Evolutionary conservation across 2,113 vertebrate species (phyloP), one percentile per base, ranked within the genome.

Genomic region (Syngnathoides biaculeatus): DNA sequence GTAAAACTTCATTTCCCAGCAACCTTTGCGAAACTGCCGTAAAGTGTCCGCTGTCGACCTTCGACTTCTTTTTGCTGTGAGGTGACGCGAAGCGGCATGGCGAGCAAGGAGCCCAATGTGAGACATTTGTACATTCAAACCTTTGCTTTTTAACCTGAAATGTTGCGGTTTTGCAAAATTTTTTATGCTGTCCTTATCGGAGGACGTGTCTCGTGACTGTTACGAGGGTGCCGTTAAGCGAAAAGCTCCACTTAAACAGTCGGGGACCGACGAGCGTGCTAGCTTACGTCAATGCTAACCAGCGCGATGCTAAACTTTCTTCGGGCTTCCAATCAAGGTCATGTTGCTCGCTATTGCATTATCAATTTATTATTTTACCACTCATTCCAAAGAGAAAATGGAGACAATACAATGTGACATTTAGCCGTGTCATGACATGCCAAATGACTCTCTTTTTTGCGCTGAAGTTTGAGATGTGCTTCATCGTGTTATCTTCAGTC

Each of bases 71-170:
- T 8, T 27, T 8, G 26, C 13, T 88, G 88, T 72, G 55, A 73
- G 65, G 55, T 55, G 62, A 73, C 66, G 69, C 69, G n/a, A 43
- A 45, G 60, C 68, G 84, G 83, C 84, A 91, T 91, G 90, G 84
- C 87, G 75, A 87, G 65, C 81, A 90, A 87, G 73, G 87, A 90
- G 39, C 87, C 86, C 0, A 89, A 61, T 55, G 91, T 92, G 63
- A 92, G 90, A 86, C 43, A 53, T 47, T 43, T 8, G 10, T 22
- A 53, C 26, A 7, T 42, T 62, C 17, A 7, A 43, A 6, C 22
- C 0, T 62, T 15, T 2, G 48, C 48, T 8, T 22, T 3, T 26
- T 30, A 9, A 30, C 26, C 14, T 17, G 14, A 57, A 26, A 24
- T 24, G 2, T 62, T 15, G 12, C 7, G 17, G 9, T 20, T 20